Conservation (phyloP, 1,140 invertebrate genomes). For the Megalonaias nervosa region DNA sequence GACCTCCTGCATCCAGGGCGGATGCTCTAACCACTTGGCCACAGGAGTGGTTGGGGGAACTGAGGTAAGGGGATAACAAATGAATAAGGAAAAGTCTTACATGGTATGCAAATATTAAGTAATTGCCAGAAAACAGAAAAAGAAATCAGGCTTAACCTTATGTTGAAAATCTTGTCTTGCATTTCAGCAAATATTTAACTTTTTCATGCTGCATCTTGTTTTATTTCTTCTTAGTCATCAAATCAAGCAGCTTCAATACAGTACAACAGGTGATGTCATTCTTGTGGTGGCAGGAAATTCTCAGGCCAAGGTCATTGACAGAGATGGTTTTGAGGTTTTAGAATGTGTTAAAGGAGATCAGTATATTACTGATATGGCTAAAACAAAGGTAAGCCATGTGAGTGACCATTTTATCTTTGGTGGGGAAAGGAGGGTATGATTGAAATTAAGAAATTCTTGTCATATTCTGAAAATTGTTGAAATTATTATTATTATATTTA, state of each 20-base stretch:
- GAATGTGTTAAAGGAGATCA: constrained; percentile 98
- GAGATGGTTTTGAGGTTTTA: constrained; percentile 95
- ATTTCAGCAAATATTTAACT: background rate
- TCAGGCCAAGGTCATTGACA: constrained; percentile 92
- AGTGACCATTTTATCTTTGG: background rate
- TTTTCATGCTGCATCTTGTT: background rate
- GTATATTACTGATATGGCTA: constrained; percentile 94
- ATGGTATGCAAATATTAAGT: too few species aligned
- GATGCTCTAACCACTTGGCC: too few species aligned
- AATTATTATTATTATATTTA: background rate
- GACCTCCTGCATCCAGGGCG: too few species aligned
- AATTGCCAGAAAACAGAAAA: too few species aligned
- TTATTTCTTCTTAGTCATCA: constrained; percentile 79
- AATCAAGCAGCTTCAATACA: constrained; percentile 92
- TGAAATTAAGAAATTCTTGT: background rate
- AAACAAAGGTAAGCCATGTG: constrained; percentile 81
- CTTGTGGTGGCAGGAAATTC: constrained; percentile 91
- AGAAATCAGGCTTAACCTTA: background rate
- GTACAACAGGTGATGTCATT: constrained; percentile 93
- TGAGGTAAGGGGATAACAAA: too few species aligned
- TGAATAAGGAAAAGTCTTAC: too few species aligned
- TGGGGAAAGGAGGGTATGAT: background rate
- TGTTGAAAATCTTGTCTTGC: background rate
- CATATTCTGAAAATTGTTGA: background rate
- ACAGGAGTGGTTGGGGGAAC: too few species aligned